Evolutionary conservation across 2,113 vertebrate genomes (phyloP).

Genomic region (Paradisaea rubra): DNA sequence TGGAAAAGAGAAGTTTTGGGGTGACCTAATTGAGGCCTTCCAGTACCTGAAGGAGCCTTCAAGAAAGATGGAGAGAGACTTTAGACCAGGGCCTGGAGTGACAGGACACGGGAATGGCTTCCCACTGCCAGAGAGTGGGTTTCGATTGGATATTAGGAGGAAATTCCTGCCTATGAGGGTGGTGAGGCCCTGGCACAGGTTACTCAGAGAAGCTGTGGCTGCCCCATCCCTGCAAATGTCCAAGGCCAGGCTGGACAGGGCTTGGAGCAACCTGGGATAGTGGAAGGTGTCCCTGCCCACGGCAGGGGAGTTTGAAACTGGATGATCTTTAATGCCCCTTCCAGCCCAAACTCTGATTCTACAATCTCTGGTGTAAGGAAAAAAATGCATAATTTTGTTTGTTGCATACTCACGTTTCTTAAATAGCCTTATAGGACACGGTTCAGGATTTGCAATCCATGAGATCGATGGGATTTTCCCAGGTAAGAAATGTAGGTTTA

Average conservation of each 20-base stretch:
- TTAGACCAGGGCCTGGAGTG: not conserved
- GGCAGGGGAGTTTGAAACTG: not conserved
- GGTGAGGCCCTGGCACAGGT: not conserved
- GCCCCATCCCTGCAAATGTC: not conserved
- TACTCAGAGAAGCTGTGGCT: not conserved
- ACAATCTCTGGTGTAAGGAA: fast-evolving
- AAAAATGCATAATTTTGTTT: not conserved
- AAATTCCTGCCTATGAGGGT: not conserved
- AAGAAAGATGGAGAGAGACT: not conserved
- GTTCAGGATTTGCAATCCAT: not conserved
- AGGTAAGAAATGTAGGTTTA: not conserved
- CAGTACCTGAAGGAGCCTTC: not conserved
- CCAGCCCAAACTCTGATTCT: not conserved
- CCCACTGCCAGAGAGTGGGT: not conserved
- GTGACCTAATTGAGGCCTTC: not conserved
- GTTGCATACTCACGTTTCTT: fast-evolving
- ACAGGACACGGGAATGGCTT: not conserved
- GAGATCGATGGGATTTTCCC: not conserved
- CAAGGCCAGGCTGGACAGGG: fast-evolving
- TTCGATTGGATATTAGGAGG: not conserved
- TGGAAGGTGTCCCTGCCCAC: not conserved
- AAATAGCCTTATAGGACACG: fast-evolving
- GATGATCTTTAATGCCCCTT: not conserved
- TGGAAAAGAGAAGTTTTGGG: not conserved
- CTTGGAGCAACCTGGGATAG: not conserved